phyloP scores from a whole-genome alignment of 2,888 invertebrate genomes.

The Chymomyza fuscimana region DNA sequence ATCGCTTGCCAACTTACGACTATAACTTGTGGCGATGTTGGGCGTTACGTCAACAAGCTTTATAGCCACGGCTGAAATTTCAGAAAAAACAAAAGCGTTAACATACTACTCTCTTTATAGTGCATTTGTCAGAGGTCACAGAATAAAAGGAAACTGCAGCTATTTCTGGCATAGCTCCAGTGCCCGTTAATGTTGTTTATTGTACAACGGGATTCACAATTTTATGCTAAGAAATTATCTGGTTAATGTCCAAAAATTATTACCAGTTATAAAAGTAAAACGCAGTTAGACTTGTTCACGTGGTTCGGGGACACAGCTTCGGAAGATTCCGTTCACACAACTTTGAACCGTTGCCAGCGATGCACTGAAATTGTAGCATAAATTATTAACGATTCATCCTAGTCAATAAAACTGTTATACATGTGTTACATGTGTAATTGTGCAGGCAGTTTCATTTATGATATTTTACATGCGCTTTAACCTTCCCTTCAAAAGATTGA shows the following conservation, averaged over 20 bases:
- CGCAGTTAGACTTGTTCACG: conserved; percentile 17
- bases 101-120: conserved; percentile 30
- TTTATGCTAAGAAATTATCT: conserved; percentile 10
- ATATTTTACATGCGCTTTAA: background rate
- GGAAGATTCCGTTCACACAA: conserved; percentile 5
- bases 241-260: conserved; percentile 49
- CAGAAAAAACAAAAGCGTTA: conserved; percentile 50
- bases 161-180: conserved; percentile 2
- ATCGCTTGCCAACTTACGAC: background rate
- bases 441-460: background rate
- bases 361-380: conserved; percentile 52
- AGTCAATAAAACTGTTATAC: background rate
- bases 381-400: conserved; percentile 39
- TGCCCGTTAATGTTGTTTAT: conserved; percentile 16
- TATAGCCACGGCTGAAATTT: conserved; percentile 55
- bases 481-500: background rate
- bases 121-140: conserved; percentile 6
- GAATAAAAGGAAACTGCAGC: conserved; percentile 24
- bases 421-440: background rate
- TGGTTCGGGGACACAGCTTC: background rate
- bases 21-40: background rate
- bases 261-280: conserved; percentile 48
- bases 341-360: conserved; percentile 31
- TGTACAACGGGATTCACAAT: background rate
- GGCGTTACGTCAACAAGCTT: conserved; percentile 8